Conservation (phyloP, 2,888 invertebrate genomes). For the Podabrus alpinus region DNA sequence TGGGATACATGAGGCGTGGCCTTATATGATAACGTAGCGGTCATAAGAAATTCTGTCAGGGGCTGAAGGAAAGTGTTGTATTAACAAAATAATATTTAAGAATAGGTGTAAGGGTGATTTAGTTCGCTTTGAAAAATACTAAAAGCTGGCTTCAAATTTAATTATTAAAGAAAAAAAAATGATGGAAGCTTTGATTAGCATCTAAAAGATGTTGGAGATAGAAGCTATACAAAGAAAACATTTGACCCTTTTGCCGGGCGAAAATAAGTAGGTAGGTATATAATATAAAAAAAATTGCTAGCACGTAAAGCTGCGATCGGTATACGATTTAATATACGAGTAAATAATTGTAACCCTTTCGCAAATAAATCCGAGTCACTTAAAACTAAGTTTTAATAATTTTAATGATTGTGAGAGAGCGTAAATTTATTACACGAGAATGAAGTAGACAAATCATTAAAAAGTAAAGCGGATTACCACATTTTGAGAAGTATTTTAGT, state of each 20-base stretch:
- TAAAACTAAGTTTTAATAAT: not conserved
- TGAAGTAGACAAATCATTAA: not conserved
- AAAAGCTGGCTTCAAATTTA: not conserved
- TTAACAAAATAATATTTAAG: constrained; percentile 23
- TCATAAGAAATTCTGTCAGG: constrained; percentile 28
- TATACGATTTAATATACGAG: not conserved
- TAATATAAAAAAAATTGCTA: too few species aligned
- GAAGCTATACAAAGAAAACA: not conserved
- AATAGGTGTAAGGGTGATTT: not conserved
- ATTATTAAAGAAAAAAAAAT: not conserved
- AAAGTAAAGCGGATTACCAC: not conserved
- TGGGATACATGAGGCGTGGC: constrained; percentile 26
- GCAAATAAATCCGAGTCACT: not conserved
- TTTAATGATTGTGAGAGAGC: not conserved
- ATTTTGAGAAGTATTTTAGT: not conserved
- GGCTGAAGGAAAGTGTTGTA: constrained; percentile 18
- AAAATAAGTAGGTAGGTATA: not conserved
- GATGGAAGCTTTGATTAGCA: not conserved
- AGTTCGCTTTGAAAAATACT: not conserved
- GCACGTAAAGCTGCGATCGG: too few species aligned
- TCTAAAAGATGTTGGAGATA: not conserved
- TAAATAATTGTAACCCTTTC: not conserved
- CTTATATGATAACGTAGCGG: constrained; percentile 29
- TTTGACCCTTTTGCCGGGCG: not conserved
- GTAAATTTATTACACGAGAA: not conserved